Base-by-base conservation (phyloP, 2,888 invertebrate genomes). In the Parapristionchus giblindavisi region DNA sequence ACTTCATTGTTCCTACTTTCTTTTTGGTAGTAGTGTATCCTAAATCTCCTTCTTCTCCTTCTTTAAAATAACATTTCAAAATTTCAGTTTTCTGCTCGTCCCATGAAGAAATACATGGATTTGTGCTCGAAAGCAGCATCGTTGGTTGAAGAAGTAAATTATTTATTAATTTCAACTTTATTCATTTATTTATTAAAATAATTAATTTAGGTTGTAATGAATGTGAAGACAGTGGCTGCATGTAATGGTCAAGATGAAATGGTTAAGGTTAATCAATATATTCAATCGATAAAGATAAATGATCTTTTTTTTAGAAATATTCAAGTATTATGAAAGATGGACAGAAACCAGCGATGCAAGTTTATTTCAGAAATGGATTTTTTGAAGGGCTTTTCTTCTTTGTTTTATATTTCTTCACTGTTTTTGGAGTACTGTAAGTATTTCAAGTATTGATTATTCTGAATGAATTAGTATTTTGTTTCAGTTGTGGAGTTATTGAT, bases 371-470 rank as follows among this genome's bases (percentile, higher is more conserved):
- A 38, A 71, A 40, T 40, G 70, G 70, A 71, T 56, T 71, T 27
- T 71, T 71, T 56, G 70, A 71, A 40, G 70, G 70, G 24, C 21
- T 56, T 17, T 56, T 71, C 56, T 71, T 71, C 40, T 56, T 71
- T 34, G 56, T 56, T 32, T 40, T 71, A 24, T 71, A 71, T 56
- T 27, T 71, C 38, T 40, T 71, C 38, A 56, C 48, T n/a, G 40
- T 56, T 11, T 11, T 38, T 27, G 56, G 70, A 54, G 32, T 71
- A 4, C n/a, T 71, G 70, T 71, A 29, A 56, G 51, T 24, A 27
- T 11, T 51, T 32, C 6, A 1, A 63, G 14, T 32, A 27, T 40
- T 40, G 63, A 61, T 65, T 1, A 36, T 24, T 43, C 17, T 14
- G 29, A 6, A 36, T 2, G 8, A 36, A 36, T 36, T 36, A 34